phyloP scores from a whole-genome alignment of 1,140 invertebrate genomes.

The Hesperophylax magnus region DNA sequence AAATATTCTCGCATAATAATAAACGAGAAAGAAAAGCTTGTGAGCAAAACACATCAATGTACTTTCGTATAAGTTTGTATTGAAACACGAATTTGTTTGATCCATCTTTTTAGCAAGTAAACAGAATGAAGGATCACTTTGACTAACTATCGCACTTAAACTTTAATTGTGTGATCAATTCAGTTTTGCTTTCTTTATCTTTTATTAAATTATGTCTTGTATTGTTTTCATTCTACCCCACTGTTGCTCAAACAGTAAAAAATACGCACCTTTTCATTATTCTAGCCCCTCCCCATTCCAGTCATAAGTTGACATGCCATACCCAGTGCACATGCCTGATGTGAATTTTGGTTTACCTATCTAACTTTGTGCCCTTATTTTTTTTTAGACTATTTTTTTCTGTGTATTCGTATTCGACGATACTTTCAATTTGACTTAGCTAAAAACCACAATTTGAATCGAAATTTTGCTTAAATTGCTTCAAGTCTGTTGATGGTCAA shows the following conservation, averaged over 20 bases:
- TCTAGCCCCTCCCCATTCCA: background rate
- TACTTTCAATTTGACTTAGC: background rate
- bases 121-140: background rate
- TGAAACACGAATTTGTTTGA: too few species aligned
- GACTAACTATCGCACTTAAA: too few species aligned
- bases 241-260: background rate
- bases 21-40: too few species aligned
- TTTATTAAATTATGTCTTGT: background rate
- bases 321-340: background rate
- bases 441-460: background rate
- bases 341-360: background rate
- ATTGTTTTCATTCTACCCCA: background rate
- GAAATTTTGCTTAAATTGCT: background rate
- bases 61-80: too few species aligned
- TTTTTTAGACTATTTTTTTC: background rate
- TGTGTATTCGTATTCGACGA: too few species aligned
- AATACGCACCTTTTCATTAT: constrained; percentile 19
- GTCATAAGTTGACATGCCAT: background rate
- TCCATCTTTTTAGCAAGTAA: too few species aligned
- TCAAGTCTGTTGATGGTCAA: background rate
- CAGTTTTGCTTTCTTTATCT: background rate
- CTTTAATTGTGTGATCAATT: too few species aligned
- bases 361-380: background rate
- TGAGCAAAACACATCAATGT: too few species aligned
- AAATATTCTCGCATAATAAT: too few species aligned